phyloP scores from a whole-genome alignment of 2,888 invertebrate genomes.

The Yponomeuta cagnagella region DNA sequence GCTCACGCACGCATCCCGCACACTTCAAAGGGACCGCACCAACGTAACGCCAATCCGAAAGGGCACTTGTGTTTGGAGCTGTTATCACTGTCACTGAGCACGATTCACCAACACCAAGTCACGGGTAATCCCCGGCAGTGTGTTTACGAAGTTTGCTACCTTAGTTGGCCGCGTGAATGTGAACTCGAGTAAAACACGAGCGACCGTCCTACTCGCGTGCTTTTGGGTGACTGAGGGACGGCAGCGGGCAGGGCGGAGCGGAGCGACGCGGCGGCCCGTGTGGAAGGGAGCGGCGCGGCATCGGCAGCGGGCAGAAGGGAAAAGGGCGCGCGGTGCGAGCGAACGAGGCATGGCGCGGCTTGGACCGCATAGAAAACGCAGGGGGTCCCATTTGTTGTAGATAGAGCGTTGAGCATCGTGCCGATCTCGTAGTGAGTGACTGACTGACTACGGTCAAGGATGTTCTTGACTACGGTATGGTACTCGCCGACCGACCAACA shows the following conservation, averaged over 20 bases:
- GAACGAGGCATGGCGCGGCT: constrained; percentile 4
- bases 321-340: constrained; percentile 22
- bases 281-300: not conserved
- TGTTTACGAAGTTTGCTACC: constrained; percentile 41
- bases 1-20: constrained; percentile 75
- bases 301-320: constrained; percentile 11
- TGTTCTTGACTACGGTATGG: too few species aligned
- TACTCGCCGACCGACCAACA: too few species aligned
- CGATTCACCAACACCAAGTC: not conserved
- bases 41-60: constrained; percentile 29
- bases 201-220: constrained; percentile 50
- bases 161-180: constrained; percentile 58
- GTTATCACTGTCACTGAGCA: constrained; percentile 15
- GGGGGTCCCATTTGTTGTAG: not conserved
- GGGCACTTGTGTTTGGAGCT: constrained; percentile 10
- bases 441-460: too few species aligned
- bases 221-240: constrained; percentile 62
- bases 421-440: too few species aligned
- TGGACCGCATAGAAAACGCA: not conserved
- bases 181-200: constrained; percentile 34
- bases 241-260: constrained; percentile 25
- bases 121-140: not conserved
- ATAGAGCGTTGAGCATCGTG: too few species aligned
- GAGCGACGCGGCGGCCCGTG: constrained; percentile 23
- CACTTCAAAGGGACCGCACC: constrained; percentile 68